Evolutionary conservation across 2,888 invertebrate species (phyloP).

Genomic region (Glaucopsyche alexis): DNA sequence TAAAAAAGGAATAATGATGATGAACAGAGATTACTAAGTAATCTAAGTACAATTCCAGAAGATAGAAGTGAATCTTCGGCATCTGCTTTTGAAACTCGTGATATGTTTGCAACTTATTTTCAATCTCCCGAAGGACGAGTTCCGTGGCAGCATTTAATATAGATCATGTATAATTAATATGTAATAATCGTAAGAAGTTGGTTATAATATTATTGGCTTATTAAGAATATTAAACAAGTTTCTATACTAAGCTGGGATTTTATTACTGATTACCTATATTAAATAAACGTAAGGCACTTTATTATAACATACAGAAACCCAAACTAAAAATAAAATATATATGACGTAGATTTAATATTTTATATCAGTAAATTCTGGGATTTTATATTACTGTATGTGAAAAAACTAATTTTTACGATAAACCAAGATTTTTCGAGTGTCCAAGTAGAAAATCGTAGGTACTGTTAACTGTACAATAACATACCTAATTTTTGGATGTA

Average conservation of each 20-base stretch:
- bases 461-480: conserved; percentile 18
- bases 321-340: conserved; percentile 16
- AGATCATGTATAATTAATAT: conserved; percentile 28
- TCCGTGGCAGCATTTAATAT: conserved; percentile 30
- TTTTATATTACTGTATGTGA: conserved; percentile 18
- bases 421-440: conserved; percentile 18
- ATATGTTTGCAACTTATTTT: conserved; percentile 34
- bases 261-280: conserved; percentile 16
- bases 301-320: conserved; percentile 18
- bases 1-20: conserved; percentile 12
- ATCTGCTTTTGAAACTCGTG: conserved; percentile 33
- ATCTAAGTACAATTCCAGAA: conserved; percentile 29
- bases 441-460: conserved; percentile 18
- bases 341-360: conserved; percentile 18
- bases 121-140: conserved; percentile 33
- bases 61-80: conserved; percentile 12
- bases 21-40: conserved; percentile 18
- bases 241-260: conserved; percentile 24
- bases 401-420: no score
- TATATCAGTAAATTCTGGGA: conserved; percentile 14
- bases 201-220: conserved; percentile 28
- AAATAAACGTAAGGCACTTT: conserved; percentile 18
- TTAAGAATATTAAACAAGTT: conserved; percentile 25
- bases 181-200: conserved; percentile 30
- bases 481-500: conserved; percentile 16